Conservation (phyloP, 53 echinoderm and acorn worm species). For the Echinometra lucunter region DNA sequence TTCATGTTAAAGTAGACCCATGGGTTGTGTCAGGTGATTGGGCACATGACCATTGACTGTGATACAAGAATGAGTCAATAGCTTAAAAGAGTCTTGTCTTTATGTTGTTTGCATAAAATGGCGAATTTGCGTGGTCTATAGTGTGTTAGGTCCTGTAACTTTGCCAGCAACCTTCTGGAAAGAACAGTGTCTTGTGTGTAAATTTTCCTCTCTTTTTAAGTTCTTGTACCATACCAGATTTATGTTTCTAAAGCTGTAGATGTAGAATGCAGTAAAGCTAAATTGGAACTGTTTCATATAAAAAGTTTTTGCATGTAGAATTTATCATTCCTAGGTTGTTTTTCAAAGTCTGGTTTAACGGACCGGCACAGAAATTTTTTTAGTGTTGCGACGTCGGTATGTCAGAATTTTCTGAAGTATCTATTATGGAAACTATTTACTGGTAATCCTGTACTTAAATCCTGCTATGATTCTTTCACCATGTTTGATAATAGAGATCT, state of each 20-base stretch:
- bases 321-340: background rate
- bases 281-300: slow-evolving; percentile 27
- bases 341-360: background rate
- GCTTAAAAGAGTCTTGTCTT: slow-evolving; percentile 37
- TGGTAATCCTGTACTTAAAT: slow-evolving; percentile 31
- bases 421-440: slow-evolving; percentile 15
- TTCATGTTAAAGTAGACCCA: background rate
- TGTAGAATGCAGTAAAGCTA: background rate
- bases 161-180: slow-evolving; percentile 11
- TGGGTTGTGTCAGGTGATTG: slow-evolving; percentile 17
- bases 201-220: background rate
- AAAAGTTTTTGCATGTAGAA: slow-evolving; percentile 7
- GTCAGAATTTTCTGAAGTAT: background rate
- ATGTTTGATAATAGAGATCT: background rate
- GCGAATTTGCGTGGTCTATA: slow-evolving; percentile 23
- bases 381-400: background rate
- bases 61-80: slow-evolving; percentile 1
- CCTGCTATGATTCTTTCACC: background rate
- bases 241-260: slow-evolving; percentile 14
- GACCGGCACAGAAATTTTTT: background rate
- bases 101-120: slow-evolving; percentile 38
- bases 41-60: background rate
- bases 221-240: background rate
- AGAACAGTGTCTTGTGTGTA: background rate
- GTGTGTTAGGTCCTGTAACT: background rate